These are phyloP conservation scores for Danionella cerebrum DNA, from an alignment of 2,113 vertebrate genomes.

Conservation along the genomic window DNA sequence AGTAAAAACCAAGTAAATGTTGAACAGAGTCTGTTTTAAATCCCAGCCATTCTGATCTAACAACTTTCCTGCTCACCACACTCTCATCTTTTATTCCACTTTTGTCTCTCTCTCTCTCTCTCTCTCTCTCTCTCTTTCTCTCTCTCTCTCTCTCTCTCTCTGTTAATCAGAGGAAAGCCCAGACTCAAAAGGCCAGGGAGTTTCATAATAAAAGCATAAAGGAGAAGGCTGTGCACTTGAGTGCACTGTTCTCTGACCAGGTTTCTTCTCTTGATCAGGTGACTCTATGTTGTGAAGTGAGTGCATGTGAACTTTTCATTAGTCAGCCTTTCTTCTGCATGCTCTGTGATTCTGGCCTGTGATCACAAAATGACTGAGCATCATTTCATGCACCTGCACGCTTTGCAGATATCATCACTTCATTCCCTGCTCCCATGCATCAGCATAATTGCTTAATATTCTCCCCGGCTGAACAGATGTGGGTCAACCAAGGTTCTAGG, in stretches of 20 bases:
- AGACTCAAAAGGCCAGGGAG: constrained; percentile 84
- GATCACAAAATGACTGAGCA: background rate
- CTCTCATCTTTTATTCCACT: too few species aligned
- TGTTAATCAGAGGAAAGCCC: constrained; percentile 80
- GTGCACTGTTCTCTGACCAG: constrained; percentile 75
- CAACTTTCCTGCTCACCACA: too few species aligned
- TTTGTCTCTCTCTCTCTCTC: constrained; percentile 1
- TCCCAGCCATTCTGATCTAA: too few species aligned
- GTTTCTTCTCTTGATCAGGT: constrained; percentile 73
- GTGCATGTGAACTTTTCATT: background rate
- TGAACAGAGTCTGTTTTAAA: too few species aligned
- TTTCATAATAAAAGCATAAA: constrained; percentile 96
- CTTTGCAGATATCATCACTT: constrained; percentile 3
- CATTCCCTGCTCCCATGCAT: background rate
- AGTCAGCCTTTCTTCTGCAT: constrained; percentile 11
- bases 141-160: background rate
- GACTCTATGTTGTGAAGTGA: constrained; percentile 66
- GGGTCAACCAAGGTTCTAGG: background rate
- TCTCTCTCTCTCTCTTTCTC: background rate
- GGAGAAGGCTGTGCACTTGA: constrained; percentile 87
- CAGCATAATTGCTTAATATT: background rate
- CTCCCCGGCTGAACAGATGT: background rate
- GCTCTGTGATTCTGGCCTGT: background rate
- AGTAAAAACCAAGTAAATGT: too few species aligned
- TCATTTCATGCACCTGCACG: constrained; percentile 2